Evolutionary conservation across 92 coral and sea anemone species (phyloP), one percentile per base, ranked within the genome.

Genomic region (Epizoanthus ramosus): DNA sequence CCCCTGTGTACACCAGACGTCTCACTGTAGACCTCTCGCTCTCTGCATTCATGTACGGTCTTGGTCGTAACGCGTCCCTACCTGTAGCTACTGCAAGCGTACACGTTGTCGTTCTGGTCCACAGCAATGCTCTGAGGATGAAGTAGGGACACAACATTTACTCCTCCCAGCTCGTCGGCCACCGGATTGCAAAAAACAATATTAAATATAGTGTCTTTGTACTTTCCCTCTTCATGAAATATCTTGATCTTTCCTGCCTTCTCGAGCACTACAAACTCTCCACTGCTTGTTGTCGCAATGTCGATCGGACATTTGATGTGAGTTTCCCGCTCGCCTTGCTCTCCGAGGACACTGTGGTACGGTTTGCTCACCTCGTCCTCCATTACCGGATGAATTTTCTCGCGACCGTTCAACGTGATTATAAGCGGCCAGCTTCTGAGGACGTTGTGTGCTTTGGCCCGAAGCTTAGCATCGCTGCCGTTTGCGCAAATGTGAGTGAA

Each of bases 351-450:
- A 88, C 93, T 88, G 74, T 82, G 80, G 59, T 83, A 90, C 0
- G 89, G 91, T 50, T 87, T 85, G 33, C 84, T 69, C 18, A 88
- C 85, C 43, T 84, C 80, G 18, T 80, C 84, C 50, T 81, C 85
- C 88, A 83, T 67, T 24, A 90, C 88, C 6, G 93, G 93, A 71
- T 90, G 93, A 57, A 90, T 87, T 72, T 79, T 88, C 82, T 77
- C 58, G 58, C 83, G 85, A 37, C 80, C 54, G 17, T 84, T 83
- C 28, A 53, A 52, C 54, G 83, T 81, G 57, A 80, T 58, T 69
- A 90, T 84, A 37, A 70, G 88, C 8, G 93, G 93, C 92, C 93
- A 90, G 63, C 85, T 79, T 65, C 92, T 80, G 31, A 90, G 91
- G 39, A 90, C 79, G 17, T 77, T 77, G 71, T 77, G 70, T 22